Evolutionary conservation across 1,140 invertebrate genomes (phyloP), one percentile per base, ranked within the genome.

Genomic region (Oncopodura yosiiana): DNA sequence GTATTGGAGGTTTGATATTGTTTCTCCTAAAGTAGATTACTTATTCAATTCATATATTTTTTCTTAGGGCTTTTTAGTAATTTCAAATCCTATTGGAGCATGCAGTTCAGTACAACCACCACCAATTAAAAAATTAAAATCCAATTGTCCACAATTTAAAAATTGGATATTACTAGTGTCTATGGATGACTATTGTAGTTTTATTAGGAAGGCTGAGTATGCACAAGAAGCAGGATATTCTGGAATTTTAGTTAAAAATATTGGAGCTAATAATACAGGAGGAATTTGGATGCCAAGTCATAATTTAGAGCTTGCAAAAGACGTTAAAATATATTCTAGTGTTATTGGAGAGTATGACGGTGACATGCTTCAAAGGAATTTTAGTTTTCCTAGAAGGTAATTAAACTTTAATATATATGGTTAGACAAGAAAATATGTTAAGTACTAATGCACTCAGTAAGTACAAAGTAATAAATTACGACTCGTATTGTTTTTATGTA

Each of bases 251-350:
- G 46, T 49, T 30, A 36, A 38, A 38, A 49, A 49, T 38, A 27
- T 49, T n/a, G 46, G 46, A 38, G 11, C 46, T 16, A 49, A 49
- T 26, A 23, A 24, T 38, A 49, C 46, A 18, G 46, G 46, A 37
- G 46, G 46, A 37, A 19, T 37, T n/a, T 49, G 46, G 46, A 30
- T 49, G 23, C 46, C 46, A 27, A 32, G 27, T 12, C n/a, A n/a
- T n/a, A n/a, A n/a, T n/a, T n/a, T n/a, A n/a, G n/a, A n/a, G n/a
- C 27, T 46, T 34, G 44, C 27, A 32, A 46, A 46, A 46, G 46
- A 38, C 2, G 36, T 14, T 18, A 23, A 23, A 18, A 49, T 49
- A 37, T 49, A 49, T 27, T 37, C 46, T 12, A 34, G 46, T 24
- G 46, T 49, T n/a, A 24, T 49, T 26, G 46, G 46, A 1, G 18